A percentile compares a stretch with the other conserved stretches of the same genome.
phyloP scores from a whole-genome alignment of 1,140 invertebrate genomes.

The Copidosoma floridanum region DNA sequence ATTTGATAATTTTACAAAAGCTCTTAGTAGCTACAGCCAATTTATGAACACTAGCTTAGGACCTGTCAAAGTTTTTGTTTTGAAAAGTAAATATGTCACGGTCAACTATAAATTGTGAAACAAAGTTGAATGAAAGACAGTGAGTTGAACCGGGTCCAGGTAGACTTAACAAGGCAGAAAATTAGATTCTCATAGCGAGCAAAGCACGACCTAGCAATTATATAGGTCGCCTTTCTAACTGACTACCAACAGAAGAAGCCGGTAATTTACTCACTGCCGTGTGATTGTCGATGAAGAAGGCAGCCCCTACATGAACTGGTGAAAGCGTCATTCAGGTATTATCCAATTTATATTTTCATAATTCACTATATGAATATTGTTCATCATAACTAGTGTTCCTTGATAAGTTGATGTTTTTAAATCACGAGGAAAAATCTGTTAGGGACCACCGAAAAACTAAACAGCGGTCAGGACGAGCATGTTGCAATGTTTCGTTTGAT shows the following conservation, averaged over 20 bases:
- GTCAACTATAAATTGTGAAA: conserved; percentile 7
- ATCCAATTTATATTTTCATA: conserved; percentile 60
- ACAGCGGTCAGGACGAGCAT: conserved; percentile 26
- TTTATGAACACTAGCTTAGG: conserved; percentile 1
- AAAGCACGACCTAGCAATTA: conserved; percentile 55
- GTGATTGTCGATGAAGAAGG: conserved; percentile 57
- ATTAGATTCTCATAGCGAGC: conserved; percentile 53
- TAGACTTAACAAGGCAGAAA: conserved; percentile 42
- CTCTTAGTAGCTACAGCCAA: neutral
- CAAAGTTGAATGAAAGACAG: conserved; percentile 13
- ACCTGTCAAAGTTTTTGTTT: conserved; percentile 7
- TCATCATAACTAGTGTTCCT: conserved; percentile 49
- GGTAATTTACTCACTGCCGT: conserved; percentile 57
- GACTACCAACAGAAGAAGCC: conserved; percentile 58
- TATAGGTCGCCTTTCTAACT: conserved; percentile 58
- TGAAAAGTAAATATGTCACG: neutral
- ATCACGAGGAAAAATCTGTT: conserved; percentile 24
- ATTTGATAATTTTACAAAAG: neutral
- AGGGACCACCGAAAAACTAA: conserved; percentile 29
- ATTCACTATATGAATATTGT: conserved; percentile 52
- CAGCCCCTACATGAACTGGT: conserved; percentile 55
- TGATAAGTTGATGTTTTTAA: conserved; percentile 44
- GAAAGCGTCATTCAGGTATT: conserved; percentile 58
- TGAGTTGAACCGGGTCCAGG: conserved; percentile 30
- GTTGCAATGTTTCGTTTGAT: conserved; percentile 21